Evolutionary conservation across 2,113 vertebrate species (phyloP).

Genomic region (Tetraodon nigroviridis): DNA sequence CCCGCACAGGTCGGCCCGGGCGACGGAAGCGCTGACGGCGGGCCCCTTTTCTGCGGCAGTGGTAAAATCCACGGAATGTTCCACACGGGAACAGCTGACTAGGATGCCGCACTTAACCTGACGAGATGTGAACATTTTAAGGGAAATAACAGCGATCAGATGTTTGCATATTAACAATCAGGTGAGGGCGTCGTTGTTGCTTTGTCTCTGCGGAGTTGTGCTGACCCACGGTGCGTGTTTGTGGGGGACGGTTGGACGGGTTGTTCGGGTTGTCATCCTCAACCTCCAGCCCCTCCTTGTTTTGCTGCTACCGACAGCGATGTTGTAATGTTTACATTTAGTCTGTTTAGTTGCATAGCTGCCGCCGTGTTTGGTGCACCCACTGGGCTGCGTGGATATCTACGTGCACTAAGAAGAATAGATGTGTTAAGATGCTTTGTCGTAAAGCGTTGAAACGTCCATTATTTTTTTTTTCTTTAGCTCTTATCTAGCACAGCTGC

Average conservation of each 20-base stretch:
- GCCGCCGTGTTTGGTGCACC: slow-evolving; percentile 13
- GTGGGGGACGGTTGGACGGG: slow-evolving; percentile 21
- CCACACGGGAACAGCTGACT: slow-evolving; percentile 73
- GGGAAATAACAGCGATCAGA: slow-evolving; percentile 63
- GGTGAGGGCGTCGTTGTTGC: slow-evolving; percentile 59
- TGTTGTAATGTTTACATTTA: slow-evolving; percentile 76
- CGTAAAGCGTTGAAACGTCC: slow-evolving; percentile 11
- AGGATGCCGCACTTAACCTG: slow-evolving; percentile 70
- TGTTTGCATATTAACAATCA: slow-evolving; percentile 76
- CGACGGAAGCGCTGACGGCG: slow-evolving; percentile 10
- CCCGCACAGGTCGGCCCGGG: not conserved
- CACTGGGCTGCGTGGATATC: not conserved
- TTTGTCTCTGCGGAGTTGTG: slow-evolving; percentile 15
- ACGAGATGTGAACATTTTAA: slow-evolving; percentile 73
- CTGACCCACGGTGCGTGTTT: slow-evolving; percentile 24
- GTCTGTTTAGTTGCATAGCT: slow-evolving; percentile 35
- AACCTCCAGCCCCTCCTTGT: slow-evolving; percentile 77
- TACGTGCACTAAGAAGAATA: slow-evolving; percentile 1
- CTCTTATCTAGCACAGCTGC: not conserved
- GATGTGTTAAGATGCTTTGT: not conserved
- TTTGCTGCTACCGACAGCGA: slow-evolving; percentile 65
- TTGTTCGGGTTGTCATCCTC: slow-evolving; percentile 58
- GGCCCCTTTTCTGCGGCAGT: slow-evolving; percentile 63
- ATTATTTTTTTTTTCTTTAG: no score
- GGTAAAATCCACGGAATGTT: slow-evolving; percentile 77